A percentile compares a stretch with the other conserved stretches of the same genome.
Evolutionary conservation across 2,113 vertebrate species (phyloP).

Genomic region (Pycnonotus jocosus): DNA sequence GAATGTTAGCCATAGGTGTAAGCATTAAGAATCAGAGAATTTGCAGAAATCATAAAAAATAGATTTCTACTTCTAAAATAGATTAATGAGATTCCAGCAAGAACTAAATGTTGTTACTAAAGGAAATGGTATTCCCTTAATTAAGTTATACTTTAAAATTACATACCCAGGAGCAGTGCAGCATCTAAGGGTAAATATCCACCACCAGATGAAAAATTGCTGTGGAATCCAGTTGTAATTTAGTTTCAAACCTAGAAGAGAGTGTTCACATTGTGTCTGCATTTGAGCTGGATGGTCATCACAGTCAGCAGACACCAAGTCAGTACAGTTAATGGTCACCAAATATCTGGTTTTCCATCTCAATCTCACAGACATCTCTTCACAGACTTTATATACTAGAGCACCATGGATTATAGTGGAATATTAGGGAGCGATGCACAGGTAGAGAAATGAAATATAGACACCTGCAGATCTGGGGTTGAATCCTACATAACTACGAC

Average conservation of each 20-base stretch:
- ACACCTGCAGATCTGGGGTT: neutral
- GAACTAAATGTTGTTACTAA: neutral
- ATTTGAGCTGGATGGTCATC: neutral
- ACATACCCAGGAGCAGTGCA: neutral
- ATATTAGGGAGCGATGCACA: neutral
- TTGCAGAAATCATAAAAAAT: neutral
- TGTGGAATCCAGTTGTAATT: neutral
- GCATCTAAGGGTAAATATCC: neutral
- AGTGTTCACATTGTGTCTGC: neutral
- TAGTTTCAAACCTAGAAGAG: neutral
- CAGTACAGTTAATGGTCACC: neutral
- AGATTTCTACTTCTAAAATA: neutral
- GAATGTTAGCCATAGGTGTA: neutral
- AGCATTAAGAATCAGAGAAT: neutral
- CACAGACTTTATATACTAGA: neutral
- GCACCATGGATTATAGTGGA: accelerated
- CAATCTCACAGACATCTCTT: neutral
- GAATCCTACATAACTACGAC: neutral
- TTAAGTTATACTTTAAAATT: neutral
- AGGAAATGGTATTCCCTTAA: neutral
- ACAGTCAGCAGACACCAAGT: neutral
- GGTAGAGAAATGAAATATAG: neutral
- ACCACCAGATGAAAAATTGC: neutral
- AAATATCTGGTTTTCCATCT: neutral
- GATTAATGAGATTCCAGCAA: neutral